A percentile compares a stretch with the other conserved stretches of the same genome.
Evolutionary conservation across 2,888 invertebrate species (phyloP).

Genomic region (Lymantria monacha): DNA sequence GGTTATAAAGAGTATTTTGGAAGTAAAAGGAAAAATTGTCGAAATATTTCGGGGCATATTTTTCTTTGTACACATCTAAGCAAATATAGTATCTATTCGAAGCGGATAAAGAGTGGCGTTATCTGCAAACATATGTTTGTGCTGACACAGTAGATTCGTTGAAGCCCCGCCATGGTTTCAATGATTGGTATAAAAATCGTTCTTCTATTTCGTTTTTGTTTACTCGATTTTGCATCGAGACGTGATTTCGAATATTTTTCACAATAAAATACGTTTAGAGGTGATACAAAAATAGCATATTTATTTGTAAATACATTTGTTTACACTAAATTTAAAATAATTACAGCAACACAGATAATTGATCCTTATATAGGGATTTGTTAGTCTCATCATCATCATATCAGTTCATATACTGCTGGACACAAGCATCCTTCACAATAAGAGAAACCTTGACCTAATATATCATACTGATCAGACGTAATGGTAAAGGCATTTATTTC

Average conservation of each 20-base stretch:
- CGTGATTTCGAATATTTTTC: slow-evolving; percentile 26
- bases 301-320: no score
- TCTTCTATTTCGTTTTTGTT: slow-evolving; percentile 48
- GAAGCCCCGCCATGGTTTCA: slow-evolving; percentile 57
- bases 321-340: no score
- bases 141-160: slow-evolving; percentile 42
- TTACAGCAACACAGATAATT: no score
- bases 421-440: no score
- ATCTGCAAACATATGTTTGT: slow-evolving; percentile 17
- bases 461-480: no score
- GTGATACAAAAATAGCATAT: no score
- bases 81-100: slow-evolving; percentile 10
- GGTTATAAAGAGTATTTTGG: slow-evolving; percentile 22
- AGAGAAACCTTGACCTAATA: no score
- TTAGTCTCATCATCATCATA: no score
- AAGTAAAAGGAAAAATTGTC: slow-evolving; percentile 8
- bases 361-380: no score
- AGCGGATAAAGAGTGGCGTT: slow-evolving; percentile 10
- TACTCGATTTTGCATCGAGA: slow-evolving; percentile 41
- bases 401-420: no score
- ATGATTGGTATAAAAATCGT: slow-evolving; percentile 57
- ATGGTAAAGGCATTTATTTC: no score
- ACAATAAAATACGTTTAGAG: background rate
- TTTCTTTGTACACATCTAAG: slow-evolving; percentile 5
- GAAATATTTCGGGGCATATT: slow-evolving; percentile 13